A percentile compares a stretch with the other conserved stretches of the same genome.
Evolutionary conservation across 2,888 invertebrate genomes (phyloP).

Genomic region (Sarcophaga variegata): DNA sequence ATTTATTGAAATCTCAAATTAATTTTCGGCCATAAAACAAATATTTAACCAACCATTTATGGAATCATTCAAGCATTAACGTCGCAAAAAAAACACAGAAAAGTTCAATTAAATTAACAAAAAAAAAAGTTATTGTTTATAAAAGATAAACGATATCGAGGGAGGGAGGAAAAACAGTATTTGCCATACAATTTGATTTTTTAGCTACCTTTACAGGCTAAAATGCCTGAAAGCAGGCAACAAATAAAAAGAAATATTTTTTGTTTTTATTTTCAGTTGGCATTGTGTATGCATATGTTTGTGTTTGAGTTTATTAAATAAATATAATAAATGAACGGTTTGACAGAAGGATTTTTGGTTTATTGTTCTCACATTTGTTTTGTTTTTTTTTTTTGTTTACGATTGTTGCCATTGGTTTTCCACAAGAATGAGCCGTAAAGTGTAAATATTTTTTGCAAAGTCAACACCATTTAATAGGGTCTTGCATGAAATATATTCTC

Average conservation of each 20-base stretch:
- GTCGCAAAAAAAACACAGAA: background rate
- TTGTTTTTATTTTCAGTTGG: background rate
- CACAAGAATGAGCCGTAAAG: conserved; percentile 21
- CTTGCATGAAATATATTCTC: conserved; percentile 31
- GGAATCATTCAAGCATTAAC: conserved; percentile 16
- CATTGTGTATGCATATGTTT: background rate
- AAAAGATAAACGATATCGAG: too few relatives aligned
- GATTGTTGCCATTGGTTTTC: background rate
- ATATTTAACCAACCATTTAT: conserved; percentile 29
- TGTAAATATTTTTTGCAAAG: conserved; percentile 27
- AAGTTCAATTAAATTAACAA: too few relatives aligned
- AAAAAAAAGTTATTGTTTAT: background rate
- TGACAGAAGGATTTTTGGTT: conserved; percentile 14
- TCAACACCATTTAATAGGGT: conserved; percentile 34
- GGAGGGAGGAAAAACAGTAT: background rate
- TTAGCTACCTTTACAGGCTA: background rate
- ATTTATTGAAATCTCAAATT: conserved; percentile 16
- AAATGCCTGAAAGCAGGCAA: conserved; percentile 5
- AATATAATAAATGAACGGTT: conserved; percentile 16
- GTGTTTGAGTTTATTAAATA: background rate
- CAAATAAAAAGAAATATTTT: background rate
- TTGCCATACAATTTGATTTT: background rate
- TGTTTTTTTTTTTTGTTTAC: too few relatives aligned
- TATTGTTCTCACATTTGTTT: background rate
- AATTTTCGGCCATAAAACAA: conserved; percentile 19